Evolutionary conservation across 2,797 vertebrate species (phyloP), one percentile per base, ranked within the genome.

Genomic region (Micrastur ruficollis): DNA sequence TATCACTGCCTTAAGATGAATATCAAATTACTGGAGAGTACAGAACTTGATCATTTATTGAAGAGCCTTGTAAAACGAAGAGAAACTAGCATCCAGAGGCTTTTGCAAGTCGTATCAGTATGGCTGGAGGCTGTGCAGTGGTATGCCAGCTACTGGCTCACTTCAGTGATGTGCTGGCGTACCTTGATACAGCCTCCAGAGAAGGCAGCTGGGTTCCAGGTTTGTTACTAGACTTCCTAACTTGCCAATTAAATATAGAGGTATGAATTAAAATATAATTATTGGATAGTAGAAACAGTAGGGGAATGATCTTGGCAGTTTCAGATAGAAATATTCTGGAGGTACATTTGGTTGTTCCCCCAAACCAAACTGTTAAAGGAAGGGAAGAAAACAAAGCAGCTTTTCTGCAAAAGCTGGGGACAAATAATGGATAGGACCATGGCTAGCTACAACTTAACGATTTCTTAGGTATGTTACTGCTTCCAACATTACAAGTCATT

Each of bases 201-300:
- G 84, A 34, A 82, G 29, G 55, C 50, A 91, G 19, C 91, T 88
- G 91, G 14, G 25, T 38, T 85, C 83, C 62, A 86, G 71, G 50
- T 74, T 44, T 70, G 47, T 34, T 68, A 44, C 65, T 42, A 82
- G 53, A 38, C 42, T 84, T 83, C 71, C 71, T 55, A 16, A n/a
- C 16, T 80, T 61, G 53, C 53, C 59, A 87, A 42, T 73, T 92
- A 93, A 85, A 91, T 42, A 67, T 21, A 44, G 29, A 86, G 36
- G 36, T 42, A 66, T 52, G 67, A 95, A 92, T 73, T 86, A 93
- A 96, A 96, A 73, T 49, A 20, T 52, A 86, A 89, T 86, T 93
- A 72, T 46, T 68, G 53, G 72, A 50, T 71, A 74, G 67, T 23
- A 74, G 52, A 86, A 89, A 58, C 44, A 71, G 40, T 13, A 70